These are phyloP conservation scores for Perca fluviatilis DNA, from an alignment of 2,113 vertebrate genomes.

Conservation along the genomic window DNA sequence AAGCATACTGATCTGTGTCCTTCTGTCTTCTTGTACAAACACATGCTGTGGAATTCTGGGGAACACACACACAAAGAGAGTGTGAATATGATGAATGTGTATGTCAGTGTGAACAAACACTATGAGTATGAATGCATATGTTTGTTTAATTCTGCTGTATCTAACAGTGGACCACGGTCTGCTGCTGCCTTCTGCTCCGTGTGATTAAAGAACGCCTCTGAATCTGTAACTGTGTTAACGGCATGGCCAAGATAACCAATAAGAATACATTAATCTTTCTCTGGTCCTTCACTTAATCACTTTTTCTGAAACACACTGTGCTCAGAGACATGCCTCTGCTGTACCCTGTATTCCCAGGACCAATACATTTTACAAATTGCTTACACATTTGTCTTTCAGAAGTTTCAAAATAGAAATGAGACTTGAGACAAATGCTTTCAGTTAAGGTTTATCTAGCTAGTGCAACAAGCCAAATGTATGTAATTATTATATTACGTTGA, in stretches of 20 bases:
- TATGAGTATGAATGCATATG: conserved; percentile 12
- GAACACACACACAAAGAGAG: neutral
- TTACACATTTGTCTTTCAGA: neutral
- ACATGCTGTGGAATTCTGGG: conserved; percentile 3
- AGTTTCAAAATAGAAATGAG: neutral
- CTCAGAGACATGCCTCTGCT: neutral
- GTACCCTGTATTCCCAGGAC: neutral
- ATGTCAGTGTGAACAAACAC: neutral
- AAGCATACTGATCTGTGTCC: conserved; percentile 19
- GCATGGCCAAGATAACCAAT: conserved; percentile 16
- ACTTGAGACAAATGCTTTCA: neutral
- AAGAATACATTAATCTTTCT: conserved; percentile 41
- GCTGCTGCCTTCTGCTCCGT: conserved; percentile 18
- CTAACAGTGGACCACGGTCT: neutral
- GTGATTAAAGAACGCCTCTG: conserved; percentile 34
- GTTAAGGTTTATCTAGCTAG: neutral
- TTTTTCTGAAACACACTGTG: conserved; percentile 12
- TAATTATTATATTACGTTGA: no score
- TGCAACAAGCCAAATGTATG: no score
- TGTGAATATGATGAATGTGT: neutral
- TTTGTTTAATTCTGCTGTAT: conserved; percentile 22
- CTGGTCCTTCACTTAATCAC: conserved; percentile 28
- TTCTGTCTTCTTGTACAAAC: conserved; percentile 5
- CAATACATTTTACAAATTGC: neutral
- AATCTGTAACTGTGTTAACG: neutral